These are phyloP conservation scores for Syngnathus floridae DNA, from an alignment of 2,113 vertebrate species.

Conservation along the genomic window DNA sequence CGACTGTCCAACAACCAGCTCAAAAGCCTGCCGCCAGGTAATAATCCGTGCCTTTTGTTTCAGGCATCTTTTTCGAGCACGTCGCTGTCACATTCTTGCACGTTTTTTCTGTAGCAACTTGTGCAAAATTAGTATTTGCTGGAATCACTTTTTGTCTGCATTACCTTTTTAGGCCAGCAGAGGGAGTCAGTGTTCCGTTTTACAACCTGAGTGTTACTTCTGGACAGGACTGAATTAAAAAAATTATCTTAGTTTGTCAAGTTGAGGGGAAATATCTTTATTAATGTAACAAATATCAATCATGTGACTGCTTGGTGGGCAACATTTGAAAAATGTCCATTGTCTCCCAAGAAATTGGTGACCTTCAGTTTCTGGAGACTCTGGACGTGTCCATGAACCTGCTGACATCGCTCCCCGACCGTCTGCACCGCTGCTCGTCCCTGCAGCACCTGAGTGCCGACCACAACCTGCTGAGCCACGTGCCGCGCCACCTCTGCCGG, in stretches of 20 bases:
- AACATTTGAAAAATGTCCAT: background rate
- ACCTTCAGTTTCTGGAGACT: conserved; percentile 87
- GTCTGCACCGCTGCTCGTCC: conserved; percentile 85
- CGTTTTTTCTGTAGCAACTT: too few relatives aligned
- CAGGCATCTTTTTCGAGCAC: background rate
- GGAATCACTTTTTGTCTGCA: background rate
- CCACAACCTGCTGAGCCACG: conserved; percentile 79
- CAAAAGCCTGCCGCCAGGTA: conserved; percentile 76
- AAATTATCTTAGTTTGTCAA: background rate
- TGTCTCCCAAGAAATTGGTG: conserved; percentile 80
- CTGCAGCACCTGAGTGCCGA: conserved; percentile 91
- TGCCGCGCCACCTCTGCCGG: conserved; percentile 90
- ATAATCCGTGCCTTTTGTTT: background rate
- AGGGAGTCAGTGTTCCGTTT: conserved; percentile 12
- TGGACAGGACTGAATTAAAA: background rate
- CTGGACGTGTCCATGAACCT: conserved; percentile 90
- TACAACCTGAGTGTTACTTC: background rate
- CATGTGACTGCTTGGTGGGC: too few relatives aligned
- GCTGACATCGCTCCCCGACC: conserved; percentile 79
- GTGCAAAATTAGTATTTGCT: background rate
- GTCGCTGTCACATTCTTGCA: too few relatives aligned
- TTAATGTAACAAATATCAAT: too few relatives aligned
- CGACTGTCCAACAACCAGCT: conserved; percentile 90
- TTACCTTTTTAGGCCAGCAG: conserved; percentile 28
- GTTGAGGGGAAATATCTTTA: too few relatives aligned